These are phyloP conservation scores for Phyllotreta striolata DNA, from an alignment of 2,888 invertebrate species.

Conservation along the genomic window DNA sequence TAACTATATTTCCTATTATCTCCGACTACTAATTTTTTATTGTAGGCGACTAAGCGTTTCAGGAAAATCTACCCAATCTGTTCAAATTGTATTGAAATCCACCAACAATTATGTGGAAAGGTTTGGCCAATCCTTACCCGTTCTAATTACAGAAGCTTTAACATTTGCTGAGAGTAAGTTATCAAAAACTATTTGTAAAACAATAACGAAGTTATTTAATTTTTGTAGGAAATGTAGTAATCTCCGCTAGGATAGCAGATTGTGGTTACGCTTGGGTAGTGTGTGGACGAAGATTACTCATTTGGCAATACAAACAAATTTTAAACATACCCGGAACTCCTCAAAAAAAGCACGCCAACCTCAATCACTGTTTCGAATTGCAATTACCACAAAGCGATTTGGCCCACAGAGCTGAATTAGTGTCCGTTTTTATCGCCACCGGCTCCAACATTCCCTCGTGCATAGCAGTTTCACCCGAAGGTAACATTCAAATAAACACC, in stretches of 20 bases:
- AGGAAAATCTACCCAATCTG: constrained; percentile 71
- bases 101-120: constrained; percentile 78
- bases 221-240: constrained; percentile 56
- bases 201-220: constrained; percentile 26
- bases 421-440: constrained; percentile 72
- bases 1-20: too few species aligned
- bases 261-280: constrained; percentile 72
- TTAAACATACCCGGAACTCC: constrained; percentile 57
- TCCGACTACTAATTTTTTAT: constrained; percentile 31
- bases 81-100: constrained; percentile 80
- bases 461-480: constrained; percentile 93
- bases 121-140: constrained; percentile 84
- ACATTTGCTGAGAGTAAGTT: constrained; percentile 76
- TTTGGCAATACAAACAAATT: constrained; percentile 79
- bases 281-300: constrained; percentile 81
- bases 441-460: constrained; percentile 77
- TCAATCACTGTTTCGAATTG: constrained; percentile 81
- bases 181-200: constrained; percentile 5
- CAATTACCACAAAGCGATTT: constrained; percentile 91
- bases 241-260: constrained; percentile 64
- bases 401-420: constrained; percentile 86
- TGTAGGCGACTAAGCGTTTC: constrained; percentile 66
- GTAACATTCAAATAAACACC: constrained; percentile 54
- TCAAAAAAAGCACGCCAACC: constrained; percentile 57
- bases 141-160: constrained; percentile 87